Evolutionary conservation across 1,140 invertebrate species (phyloP).

Genomic region (Megalopta genalis): DNA sequence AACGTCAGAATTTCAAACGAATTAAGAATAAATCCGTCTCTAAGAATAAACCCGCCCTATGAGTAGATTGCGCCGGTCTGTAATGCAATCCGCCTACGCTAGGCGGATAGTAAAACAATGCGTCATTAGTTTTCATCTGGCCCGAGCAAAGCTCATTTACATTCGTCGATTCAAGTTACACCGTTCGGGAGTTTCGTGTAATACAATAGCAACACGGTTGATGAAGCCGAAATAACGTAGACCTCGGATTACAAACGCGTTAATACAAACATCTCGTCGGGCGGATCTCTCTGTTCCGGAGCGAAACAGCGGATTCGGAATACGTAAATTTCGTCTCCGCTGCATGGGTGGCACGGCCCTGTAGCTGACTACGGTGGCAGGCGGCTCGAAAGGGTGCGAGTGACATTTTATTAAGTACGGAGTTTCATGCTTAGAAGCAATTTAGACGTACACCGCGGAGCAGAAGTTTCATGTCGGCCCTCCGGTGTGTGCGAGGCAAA

Average conservation of each 20-base stretch:
- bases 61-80: no score
- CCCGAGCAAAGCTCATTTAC: no score
- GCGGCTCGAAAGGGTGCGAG: slow-evolving; percentile 26
- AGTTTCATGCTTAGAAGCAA: slow-evolving; percentile 41
- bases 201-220: neutral
- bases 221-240: neutral
- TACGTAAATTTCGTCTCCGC: neutral
- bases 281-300: neutral
- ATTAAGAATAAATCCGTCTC: no score
- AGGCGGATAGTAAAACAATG: no score
- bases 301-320: neutral
- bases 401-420: slow-evolving; percentile 46
- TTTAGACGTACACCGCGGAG: slow-evolving; percentile 19
- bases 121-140: no score
- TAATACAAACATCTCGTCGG: neutral
- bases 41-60: no score
- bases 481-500: neutral
- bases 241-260: neutral
- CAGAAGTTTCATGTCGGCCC: slow-evolving; percentile 22
- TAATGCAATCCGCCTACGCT: no score
- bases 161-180: no score
- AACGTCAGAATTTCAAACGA: no score
- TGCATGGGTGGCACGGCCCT: neutral
- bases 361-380: slow-evolving; percentile 8
- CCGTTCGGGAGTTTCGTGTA: no score